Evolutionary conservation across 2,113 vertebrate genomes (phyloP).

Genomic region (Serilophus lunatus): DNA sequence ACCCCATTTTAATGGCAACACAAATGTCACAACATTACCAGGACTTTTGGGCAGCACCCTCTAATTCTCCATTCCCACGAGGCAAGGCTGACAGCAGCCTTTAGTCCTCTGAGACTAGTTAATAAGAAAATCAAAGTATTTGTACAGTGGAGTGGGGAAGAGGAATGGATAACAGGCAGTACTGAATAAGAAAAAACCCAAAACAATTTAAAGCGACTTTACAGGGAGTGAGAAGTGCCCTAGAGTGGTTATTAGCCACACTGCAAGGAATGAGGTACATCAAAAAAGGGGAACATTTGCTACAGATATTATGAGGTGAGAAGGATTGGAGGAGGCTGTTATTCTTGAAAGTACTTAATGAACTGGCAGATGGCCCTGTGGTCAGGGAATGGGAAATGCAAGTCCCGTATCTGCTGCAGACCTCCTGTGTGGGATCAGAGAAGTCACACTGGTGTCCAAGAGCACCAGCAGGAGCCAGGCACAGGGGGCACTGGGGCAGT

Average conservation of each 20-base stretch:
- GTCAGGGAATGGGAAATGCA: not conserved
- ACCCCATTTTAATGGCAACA: not conserved
- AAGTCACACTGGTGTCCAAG: not conserved
- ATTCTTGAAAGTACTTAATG: not conserved
- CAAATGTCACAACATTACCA: fast-evolving
- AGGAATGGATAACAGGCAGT: not conserved
- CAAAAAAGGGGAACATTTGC: not conserved
- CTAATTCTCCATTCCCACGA: not conserved
- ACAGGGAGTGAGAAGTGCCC: not conserved
- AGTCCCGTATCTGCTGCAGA: not conserved
- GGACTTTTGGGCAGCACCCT: not conserved
- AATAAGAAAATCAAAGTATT: not conserved
- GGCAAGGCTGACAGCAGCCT: not conserved
- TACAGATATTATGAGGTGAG: conserved; percentile 22
- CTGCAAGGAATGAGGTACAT: not conserved
- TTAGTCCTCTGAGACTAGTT: not conserved
- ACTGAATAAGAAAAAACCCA: not conserved
- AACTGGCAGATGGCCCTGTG: conserved; percentile 8
- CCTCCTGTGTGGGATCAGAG: not conserved
- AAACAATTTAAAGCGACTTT: conserved; percentile 20
- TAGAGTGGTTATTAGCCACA: conserved; percentile 20
- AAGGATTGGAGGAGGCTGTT: not conserved
- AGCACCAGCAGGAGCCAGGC: not conserved
- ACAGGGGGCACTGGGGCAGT: not conserved
- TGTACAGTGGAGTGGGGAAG: not conserved